Evolutionary conservation across 92 coral and sea anemone genomes (phyloP).

Genomic region (Heliopora coerulea): DNA sequence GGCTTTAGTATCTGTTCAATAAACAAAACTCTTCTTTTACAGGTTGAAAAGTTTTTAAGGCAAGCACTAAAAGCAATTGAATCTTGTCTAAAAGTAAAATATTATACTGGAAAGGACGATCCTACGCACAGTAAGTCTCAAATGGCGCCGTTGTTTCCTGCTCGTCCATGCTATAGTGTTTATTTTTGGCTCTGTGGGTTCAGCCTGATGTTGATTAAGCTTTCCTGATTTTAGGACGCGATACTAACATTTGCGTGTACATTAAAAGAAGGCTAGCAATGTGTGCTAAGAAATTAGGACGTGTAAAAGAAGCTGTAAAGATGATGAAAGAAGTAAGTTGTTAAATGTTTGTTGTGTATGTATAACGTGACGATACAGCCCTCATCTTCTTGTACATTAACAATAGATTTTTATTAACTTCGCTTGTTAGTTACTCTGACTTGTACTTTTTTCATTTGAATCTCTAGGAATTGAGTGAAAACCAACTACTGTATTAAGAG

Average conservation of each 20-base stretch:
- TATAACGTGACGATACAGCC: no score
- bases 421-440: no score
- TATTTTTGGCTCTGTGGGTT: neutral
- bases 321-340: conserved; percentile 96
- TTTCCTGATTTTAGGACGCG: conserved; percentile 62
- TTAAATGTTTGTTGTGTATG: no score
- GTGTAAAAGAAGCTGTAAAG: conserved; percentile 92
- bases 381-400: no score
- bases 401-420: no score
- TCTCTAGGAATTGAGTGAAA: no score
- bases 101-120: conserved; percentile 76
- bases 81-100: conserved; percentile 66
- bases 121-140: conserved; percentile 80
- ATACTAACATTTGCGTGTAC: conserved; percentile 94
- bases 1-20: neutral
- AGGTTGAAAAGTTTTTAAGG: conserved; percentile 84
- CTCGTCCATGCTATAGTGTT: neutral
- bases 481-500: no score
- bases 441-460: no score
- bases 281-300: conserved; percentile 94
- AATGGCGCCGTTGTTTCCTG: neutral
- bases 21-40: neutral
- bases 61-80: conserved; percentile 94
- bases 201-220: no score
- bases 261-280: conserved; percentile 88